Evolutionary conservation across 1,140 invertebrate species (phyloP), one percentile per base, ranked within the genome.

Genomic region (Heterodera schachtii): DNA sequence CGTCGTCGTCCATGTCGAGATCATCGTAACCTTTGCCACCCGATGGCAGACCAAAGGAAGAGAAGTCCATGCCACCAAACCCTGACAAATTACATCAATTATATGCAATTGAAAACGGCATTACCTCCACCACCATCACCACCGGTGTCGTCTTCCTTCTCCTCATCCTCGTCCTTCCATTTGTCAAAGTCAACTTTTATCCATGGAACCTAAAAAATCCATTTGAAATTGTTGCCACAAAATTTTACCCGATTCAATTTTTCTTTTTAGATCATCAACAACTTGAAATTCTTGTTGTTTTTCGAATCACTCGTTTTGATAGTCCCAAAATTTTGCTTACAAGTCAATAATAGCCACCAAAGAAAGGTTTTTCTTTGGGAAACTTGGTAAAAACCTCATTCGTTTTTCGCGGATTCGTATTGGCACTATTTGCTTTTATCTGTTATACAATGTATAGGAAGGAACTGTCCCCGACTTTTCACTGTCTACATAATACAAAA

Each of bases 151-250:
- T 94, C 94, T 79, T 93, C 93, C 69, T 94, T 94, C 79, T 93
- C 93, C 79, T 95, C 94, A 88, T 94, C 95, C 91, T 98, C 96
- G 92, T 98, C 96, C 90, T 94, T 94, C 96, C 96, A 98, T 91
- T 96, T 95, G 86, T 95, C 94, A 90, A 98, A 98, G 90, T 98
- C 96, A 84, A 95, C 94, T 91, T 96, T 97, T 77, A 98, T 92
- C 95, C 96, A 98, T 90, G 97, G 96, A 85, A 94, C 93, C 91
- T 92, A 84, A 82, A 90, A 78, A 13, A 82, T 67, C 9, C 21
- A n/a, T 66, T 49, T 11, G 49, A 1, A 16, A 49, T 75, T 47
- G 41, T 31, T 52, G 49, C 49, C 49, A 52, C 0, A 52, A 11
- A 52, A 52, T 52, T 11, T 49, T 49, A 4, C 47, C 47, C 47